A percentile compares a stretch with the other conserved stretches of the same genome.
phyloP scores from a whole-genome alignment of 2,888 invertebrate genomes.

The Chironomus riparius region DNA sequence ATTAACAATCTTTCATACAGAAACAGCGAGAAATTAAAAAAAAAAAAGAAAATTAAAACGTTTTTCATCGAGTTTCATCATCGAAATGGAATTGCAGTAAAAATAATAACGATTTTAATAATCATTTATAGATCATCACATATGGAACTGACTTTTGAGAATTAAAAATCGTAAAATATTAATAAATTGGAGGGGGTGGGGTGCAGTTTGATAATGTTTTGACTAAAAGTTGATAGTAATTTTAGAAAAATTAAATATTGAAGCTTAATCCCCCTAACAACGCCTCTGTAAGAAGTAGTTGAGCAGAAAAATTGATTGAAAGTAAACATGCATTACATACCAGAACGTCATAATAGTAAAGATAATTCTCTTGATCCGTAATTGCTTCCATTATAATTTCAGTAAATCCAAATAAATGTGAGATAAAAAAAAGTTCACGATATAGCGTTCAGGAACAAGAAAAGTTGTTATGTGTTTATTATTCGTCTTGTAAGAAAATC shows the following conservation, averaged over 20 bases:
- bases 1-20: too few species aligned
- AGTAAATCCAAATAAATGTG: background rate
- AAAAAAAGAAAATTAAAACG: background rate
- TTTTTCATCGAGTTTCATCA: background rate
- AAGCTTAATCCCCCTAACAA: too few species aligned
- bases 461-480: background rate
- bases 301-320: background rate
- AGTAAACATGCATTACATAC: conserved; percentile 1
- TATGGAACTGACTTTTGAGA: too few species aligned
- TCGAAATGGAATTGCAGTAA: background rate
- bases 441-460: background rate
- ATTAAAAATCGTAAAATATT: too few species aligned
- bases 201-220: too few species aligned
- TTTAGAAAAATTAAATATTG: too few species aligned
- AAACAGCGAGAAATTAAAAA: background rate
- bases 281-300: too few species aligned
- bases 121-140: too few species aligned
- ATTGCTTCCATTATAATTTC: conserved; percentile 8
- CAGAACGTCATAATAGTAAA: conserved; percentile 25
- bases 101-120: background rate
- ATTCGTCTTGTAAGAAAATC: background rate
- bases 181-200: too few species aligned
- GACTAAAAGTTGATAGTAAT: too few species aligned
- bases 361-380: conserved; percentile 11
- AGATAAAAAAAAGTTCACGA: background rate